Evolutionary conservation across 2,888 invertebrate species (phyloP).

Genomic region (Caenorhabditis sinica): DNA sequence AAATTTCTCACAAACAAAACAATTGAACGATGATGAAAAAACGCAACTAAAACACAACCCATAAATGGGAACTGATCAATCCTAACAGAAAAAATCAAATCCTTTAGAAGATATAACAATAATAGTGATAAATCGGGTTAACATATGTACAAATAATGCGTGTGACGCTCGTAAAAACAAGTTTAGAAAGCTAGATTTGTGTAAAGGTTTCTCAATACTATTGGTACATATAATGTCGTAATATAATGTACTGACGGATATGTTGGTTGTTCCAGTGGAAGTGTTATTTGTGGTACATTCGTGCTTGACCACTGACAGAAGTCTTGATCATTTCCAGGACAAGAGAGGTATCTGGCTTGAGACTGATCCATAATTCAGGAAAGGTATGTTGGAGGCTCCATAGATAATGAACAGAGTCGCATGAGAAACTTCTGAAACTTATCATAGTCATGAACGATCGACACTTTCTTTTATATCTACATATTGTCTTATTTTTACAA

Average conservation of each 20-base stretch:
- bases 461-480: too few relatives aligned
- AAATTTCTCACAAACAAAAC: slow-evolving; percentile 62
- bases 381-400: slow-evolving; percentile 12
- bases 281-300: neutral
- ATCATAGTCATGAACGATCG: slow-evolving; percentile 31
- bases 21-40: slow-evolving; percentile 12
- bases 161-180: slow-evolving; percentile 4
- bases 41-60: slow-evolving; percentile 5
- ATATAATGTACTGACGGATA: slow-evolving; percentile 40
- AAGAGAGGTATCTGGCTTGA: slow-evolving; percentile 28
- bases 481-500: too few relatives aligned
- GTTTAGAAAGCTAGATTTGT: slow-evolving; percentile 40
- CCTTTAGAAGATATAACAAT: slow-evolving; percentile 38
- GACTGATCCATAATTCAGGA: slow-evolving; percentile 24
- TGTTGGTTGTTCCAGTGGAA: slow-evolving; percentile 28
- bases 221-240: slow-evolving; percentile 24
- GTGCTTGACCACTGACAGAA: neutral
- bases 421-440: slow-evolving; percentile 55
- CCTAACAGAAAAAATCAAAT: slow-evolving; percentile 40
- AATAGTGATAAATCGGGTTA: slow-evolving; percentile 10
- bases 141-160: neutral
- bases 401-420: slow-evolving; percentile 33
- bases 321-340: slow-evolving; percentile 63
- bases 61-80: slow-evolving; percentile 30
- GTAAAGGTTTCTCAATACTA: slow-evolving; percentile 38